Base-by-base conservation (phyloP, 2,797 vertebrate species). In the Danionella dracula region DNA sequence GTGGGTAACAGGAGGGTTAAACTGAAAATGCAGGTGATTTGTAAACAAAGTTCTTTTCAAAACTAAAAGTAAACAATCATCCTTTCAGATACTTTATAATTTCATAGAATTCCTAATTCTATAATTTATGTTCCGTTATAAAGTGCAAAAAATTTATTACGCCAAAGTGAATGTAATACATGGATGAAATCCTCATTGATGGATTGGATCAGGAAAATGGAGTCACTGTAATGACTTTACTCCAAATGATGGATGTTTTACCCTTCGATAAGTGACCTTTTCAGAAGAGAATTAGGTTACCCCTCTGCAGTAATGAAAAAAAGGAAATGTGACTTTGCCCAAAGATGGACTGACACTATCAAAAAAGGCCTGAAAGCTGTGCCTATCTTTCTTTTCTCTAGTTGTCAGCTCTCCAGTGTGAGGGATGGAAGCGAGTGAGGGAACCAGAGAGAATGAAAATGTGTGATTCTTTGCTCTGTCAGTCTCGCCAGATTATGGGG, bases 401-500 rank as follows among this genome's bases (percentile, higher is more conserved):
- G 59, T 69, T 38, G 45, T 50, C 27, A 35, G 60, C 61, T 66
- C 68, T 66, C 70, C 61, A 32, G 66, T 40, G 59, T n/a, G 70
- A 48, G 21, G 46, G 66, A 66, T 72, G 57, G 69, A 61, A 42
- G 56, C 40, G 64, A 62, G 35, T 51, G 58, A 62, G 57, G 58
- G 70, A 66, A 66, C 71, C 46, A 31, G 34, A 59, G 42, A 50
- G 48, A 57, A 64, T 49, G 63, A 66, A 76, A 70, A 67, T 57
- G 61, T 57, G 58, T 54, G 67, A 56, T 67, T 51, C 63, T 70
- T 59, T 46, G 32, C n/a, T 17, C 73, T 66, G 76, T 73, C 76
- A 75, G 63, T 71, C 71, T 75, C 65, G 55, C 19, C 38, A 71
- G 72, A 78, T 77, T 75, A 76, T 76, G 70, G 42, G 64, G 46